Percentiles rank a stretch among this genome's conserved stretches.
Evolutionary conservation across 2,113 vertebrate species (phyloP).

Genomic region (Onychorhynchus coronatus): DNA sequence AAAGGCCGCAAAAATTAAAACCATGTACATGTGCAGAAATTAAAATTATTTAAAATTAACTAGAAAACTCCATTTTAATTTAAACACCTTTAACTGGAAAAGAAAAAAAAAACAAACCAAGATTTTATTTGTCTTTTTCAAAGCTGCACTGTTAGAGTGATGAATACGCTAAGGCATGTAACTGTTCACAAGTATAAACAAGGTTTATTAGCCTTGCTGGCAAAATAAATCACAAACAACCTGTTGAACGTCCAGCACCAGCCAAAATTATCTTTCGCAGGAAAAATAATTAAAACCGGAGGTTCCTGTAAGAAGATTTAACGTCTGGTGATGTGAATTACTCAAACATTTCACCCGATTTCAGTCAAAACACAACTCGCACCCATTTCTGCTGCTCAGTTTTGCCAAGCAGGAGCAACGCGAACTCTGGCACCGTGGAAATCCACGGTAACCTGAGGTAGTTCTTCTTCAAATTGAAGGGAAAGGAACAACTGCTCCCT

Average conservation of each 20-base stretch:
- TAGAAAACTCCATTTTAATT: background rate
- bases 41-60: background rate
- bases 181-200: background rate
- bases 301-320: background rate
- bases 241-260: background rate
- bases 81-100: background rate
- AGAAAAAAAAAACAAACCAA: too few species aligned
- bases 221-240: background rate
- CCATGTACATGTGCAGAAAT: accelerated
- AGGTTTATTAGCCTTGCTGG: background rate
- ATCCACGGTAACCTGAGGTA: background rate
- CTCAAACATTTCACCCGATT: background rate
- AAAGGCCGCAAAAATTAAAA: background rate
- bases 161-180: background rate
- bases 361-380: background rate
- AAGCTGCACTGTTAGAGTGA: background rate
- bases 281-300: background rate
- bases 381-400: background rate
- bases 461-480: background rate
- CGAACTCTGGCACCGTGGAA: background rate
- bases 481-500: background rate
- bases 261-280: background rate
- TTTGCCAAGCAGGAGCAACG: background rate
- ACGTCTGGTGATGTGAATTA: background rate
- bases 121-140: background rate